A percentile compares a stretch with the other conserved stretches of the same genome.
phyloP scores from a whole-genome alignment of 2,797 vertebrate species.

The Cynodonichthys magdalenae region DNA sequence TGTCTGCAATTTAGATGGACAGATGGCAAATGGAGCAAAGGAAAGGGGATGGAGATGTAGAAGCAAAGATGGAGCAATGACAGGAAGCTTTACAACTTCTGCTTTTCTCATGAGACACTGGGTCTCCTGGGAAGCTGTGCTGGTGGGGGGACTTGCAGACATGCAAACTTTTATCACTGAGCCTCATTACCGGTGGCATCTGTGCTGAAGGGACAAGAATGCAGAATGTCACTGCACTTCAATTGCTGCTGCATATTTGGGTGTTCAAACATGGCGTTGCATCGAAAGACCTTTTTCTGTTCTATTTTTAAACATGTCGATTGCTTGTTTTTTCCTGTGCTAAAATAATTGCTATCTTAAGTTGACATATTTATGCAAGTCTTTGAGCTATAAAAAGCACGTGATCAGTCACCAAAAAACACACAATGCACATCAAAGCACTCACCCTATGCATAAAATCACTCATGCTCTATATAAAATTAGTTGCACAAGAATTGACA shows the following conservation, averaged over 20 bases:
- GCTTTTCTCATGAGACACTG: conserved; percentile 38
- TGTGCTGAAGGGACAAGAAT: conserved; percentile 57
- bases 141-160: conserved; percentile 26
- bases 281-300: conserved; percentile 22
- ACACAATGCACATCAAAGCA: background rate
- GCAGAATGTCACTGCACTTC: conserved; percentile 66
- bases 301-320: conserved; percentile 55
- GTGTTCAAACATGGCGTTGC: conserved; percentile 22
- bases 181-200: conserved; percentile 68
- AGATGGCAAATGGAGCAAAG: conserved; percentile 58
- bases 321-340: conserved; percentile 28
- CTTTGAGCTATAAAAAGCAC: conserved; percentile 16
- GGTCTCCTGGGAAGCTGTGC: conserved; percentile 50
- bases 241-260: conserved; percentile 42
- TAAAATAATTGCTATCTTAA: conserved; percentile 22
- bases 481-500: background rate
- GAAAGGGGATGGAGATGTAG: conserved; percentile 49
- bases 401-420: conserved; percentile 29
- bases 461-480: background rate
- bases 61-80: conserved; percentile 44
- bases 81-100: conserved; percentile 54
- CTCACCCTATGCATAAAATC: background rate
- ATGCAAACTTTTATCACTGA: conserved; percentile 61
- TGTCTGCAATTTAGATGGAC: conserved; percentile 72
- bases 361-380: conserved; percentile 20